Evolutionary conservation across 2,888 invertebrate genomes (phyloP).

Genomic region (Perdita meconis): DNA sequence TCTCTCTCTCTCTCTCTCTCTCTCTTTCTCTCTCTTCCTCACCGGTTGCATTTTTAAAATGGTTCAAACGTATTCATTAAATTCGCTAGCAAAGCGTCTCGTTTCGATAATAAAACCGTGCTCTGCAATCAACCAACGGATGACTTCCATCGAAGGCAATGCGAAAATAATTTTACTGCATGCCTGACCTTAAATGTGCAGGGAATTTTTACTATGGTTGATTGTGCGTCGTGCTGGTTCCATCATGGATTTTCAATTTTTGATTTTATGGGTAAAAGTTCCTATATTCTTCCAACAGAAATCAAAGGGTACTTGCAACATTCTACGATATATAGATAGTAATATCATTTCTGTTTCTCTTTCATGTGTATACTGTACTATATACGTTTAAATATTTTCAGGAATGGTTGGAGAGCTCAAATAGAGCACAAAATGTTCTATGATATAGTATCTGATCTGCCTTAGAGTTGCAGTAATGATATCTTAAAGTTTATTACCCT

Average conservation of each 20-base stretch:
- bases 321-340: too few species aligned
- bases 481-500: too few species aligned
- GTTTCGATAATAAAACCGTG: constrained; percentile 8
- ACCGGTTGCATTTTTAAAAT: not conserved
- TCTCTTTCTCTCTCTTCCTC: constrained; percentile 7
- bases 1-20: not conserved
- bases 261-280: not conserved
- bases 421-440: too few species aligned
- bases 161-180: constrained; percentile 2
- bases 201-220: not conserved
- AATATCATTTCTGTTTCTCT: too few species aligned
- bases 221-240: not conserved
- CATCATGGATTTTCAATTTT: constrained; percentile 1
- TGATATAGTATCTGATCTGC: too few species aligned
- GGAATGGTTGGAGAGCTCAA: too few species aligned
- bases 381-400: too few species aligned
- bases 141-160: constrained; percentile 11
- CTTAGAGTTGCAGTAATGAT: too few species aligned
- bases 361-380: too few species aligned
- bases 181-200: too few species aligned
- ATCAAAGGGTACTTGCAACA: not conserved
- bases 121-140: constrained; percentile 5
- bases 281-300: too few species aligned
- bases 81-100: not conserved
- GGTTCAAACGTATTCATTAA: not conserved